These are phyloP conservation scores for Flabesymbios commensalis DNA, from an alignment of 2,888 invertebrate genomes.

Conservation along the genomic window DNA sequence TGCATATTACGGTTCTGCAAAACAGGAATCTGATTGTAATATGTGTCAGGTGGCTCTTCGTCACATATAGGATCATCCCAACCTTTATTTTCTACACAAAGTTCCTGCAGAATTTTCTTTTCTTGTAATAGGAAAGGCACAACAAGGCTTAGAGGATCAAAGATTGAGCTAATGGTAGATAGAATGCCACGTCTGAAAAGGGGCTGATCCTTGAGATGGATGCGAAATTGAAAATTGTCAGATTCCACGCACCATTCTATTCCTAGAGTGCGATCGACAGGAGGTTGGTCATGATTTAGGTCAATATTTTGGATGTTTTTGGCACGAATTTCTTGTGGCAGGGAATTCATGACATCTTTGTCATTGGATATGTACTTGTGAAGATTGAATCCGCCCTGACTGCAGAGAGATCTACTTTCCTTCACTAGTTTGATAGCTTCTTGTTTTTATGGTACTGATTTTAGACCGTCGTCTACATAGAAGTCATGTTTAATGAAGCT, in stretches of 20 bases:
- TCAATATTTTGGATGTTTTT: background rate
- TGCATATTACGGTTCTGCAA: no score
- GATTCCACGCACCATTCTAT: slow-evolving; percentile 34
- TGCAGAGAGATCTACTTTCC: slow-evolving; percentile 2
- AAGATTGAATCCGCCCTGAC: slow-evolving; percentile 5
- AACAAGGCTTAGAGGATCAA: slow-evolving; percentile 38
- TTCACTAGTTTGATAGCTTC: background rate
- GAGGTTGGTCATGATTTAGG: background rate
- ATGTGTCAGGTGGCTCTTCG: no score
- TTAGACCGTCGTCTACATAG: slow-evolving; percentile 5
- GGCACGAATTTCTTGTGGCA: slow-evolving; percentile 1
- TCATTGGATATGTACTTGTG: slow-evolving; percentile 18
- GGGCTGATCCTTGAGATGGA: slow-evolving; percentile 28
- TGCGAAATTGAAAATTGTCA: slow-evolving; percentile 32
- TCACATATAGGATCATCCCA: slow-evolving; percentile 30
- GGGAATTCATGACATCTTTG: background rate
- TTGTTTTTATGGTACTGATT: background rate
- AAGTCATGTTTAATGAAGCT: background rate
- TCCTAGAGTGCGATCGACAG: slow-evolving; percentile 15
- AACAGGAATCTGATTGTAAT: no score
- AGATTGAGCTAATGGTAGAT: slow-evolving; percentile 31
- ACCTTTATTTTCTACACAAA: slow-evolving; percentile 21
- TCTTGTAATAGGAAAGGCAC: slow-evolving; percentile 30
- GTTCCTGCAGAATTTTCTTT: slow-evolving; percentile 33
- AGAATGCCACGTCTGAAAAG: slow-evolving; percentile 33